Base-by-base conservation (phyloP, 2,113 vertebrate genomes). In the Forbesichthys papilliferus region DNA sequence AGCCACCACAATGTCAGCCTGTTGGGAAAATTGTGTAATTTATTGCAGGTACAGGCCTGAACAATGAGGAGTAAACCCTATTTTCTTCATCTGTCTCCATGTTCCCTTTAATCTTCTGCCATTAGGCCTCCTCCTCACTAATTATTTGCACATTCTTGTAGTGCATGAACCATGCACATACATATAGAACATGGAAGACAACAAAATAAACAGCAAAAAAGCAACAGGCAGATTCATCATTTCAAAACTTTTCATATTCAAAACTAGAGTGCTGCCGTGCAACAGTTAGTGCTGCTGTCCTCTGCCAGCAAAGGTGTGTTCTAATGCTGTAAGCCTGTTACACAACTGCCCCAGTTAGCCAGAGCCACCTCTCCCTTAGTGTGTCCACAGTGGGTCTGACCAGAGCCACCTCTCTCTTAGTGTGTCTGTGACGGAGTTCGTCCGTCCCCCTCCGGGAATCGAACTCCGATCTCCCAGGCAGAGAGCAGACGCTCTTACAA, bases 281-380 rank as follows among this genome's bases (percentile, higher is more conserved):
- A 27, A 27, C 27, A 27, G 27, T 27, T 27, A 27, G 27, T 27
- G 27, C 27, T 27, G 5, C 36, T 1, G 12, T n/a, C 52, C 52
- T 53, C 12, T 53, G 51, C 51, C 51, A 12, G 51, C 51, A 66
- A 75, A 78, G 65, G 56, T 69, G n/a, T 64, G 11, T 66, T 55
- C 68, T 73, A 78, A 80, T 82, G 27, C 27, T 27, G 27, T 27
- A 83, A 83, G 68, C 64, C 67, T 55, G 81, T 86, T 85, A 84
- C 61, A 80, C 80, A 86, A 86, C 0, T 85, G 82, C 73, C 78
- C 76, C 63, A 80, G 74, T 27, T 27, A 27, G 27, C 27, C 27
- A 27, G 27, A 27, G 27, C 27, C 27, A 76, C 79, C 81, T 72
- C 69, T 56, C 69, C 16, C 58, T 61, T 59, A 64, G 68, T 71